phyloP scores from a whole-genome alignment of 92 coral and sea anemone species.

The Zoanthus gigantus region DNA sequence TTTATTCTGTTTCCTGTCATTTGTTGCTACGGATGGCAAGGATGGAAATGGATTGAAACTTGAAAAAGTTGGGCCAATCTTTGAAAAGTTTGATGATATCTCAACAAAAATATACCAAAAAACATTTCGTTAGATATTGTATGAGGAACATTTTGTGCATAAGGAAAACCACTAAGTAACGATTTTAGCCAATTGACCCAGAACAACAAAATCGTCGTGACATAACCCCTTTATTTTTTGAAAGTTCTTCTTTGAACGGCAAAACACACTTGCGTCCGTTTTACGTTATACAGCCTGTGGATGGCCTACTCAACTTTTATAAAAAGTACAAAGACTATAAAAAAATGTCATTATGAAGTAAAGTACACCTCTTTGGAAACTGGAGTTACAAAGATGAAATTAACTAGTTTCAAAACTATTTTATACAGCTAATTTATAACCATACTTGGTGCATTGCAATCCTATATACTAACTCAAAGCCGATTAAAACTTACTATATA shows the following conservation, averaged over 20 bases:
- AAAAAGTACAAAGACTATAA: constrained; percentile 44
- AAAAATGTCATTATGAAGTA: not conserved
- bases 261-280: not conserved
- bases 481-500: not conserved
- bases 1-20: too few species aligned
- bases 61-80: too few species aligned
- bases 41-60: too few species aligned
- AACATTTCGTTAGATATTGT: too few species aligned
- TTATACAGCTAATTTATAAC: not conserved
- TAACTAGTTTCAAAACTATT: not conserved
- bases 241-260: constrained; percentile 5
- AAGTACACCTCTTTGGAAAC: not conserved
- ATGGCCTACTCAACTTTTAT: constrained; percentile 52
- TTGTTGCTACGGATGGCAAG: too few species aligned
- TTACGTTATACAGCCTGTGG: constrained; percentile 36
- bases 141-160: too few species aligned
- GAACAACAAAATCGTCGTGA: too few species aligned
- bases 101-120: too few species aligned
- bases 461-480: not conserved
- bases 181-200: too few species aligned
- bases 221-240: too few species aligned
- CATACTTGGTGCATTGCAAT: not conserved
- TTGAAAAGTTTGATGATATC: too few species aligned
- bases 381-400: not conserved
- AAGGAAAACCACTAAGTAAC: too few species aligned